Evolutionary conservation across 2,797 vertebrate genomes (phyloP).

Genomic region (Phrynocephalus guinanensis): DNA sequence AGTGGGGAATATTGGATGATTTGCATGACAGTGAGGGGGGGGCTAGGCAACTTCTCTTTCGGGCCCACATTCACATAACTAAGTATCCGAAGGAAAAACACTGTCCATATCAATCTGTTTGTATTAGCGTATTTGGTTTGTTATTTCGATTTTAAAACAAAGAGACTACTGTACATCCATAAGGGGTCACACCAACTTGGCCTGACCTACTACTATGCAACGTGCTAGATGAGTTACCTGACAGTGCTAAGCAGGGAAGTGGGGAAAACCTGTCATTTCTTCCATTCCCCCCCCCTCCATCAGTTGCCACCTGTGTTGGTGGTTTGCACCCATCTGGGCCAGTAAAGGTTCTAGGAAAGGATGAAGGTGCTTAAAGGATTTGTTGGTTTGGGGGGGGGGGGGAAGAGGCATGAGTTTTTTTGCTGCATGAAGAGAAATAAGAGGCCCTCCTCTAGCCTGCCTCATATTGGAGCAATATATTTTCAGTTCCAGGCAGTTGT

Average conservation of each 20-base stretch:
- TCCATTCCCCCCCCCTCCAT: too few species aligned
- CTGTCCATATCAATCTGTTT: neutral
- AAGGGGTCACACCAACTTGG: neutral
- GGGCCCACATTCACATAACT: too few species aligned
- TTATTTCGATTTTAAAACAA: neutral
- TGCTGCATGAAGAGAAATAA: neutral
- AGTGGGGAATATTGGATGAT: neutral
- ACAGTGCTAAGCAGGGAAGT: too few species aligned
- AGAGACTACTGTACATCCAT: neutral
- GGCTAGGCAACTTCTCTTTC: neutral
- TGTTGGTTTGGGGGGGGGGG: neutral
- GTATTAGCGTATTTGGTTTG: neutral
- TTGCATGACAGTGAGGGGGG: neutral
- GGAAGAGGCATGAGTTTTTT: neutral
- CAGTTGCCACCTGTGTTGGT: too few species aligned
- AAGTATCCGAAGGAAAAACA: neutral
- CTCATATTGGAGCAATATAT: neutral
- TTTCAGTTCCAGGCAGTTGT: neutral
- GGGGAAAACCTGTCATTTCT: too few species aligned
- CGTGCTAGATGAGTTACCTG: too few species aligned
- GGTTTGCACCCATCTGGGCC: neutral
- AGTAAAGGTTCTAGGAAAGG: neutral
- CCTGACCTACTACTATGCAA: neutral
- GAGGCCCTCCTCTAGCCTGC: neutral
- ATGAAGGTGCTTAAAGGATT: neutral